Base-by-base conservation (phyloP, 1,140 invertebrate genomes). In the Portunus trituberculatus region DNA sequence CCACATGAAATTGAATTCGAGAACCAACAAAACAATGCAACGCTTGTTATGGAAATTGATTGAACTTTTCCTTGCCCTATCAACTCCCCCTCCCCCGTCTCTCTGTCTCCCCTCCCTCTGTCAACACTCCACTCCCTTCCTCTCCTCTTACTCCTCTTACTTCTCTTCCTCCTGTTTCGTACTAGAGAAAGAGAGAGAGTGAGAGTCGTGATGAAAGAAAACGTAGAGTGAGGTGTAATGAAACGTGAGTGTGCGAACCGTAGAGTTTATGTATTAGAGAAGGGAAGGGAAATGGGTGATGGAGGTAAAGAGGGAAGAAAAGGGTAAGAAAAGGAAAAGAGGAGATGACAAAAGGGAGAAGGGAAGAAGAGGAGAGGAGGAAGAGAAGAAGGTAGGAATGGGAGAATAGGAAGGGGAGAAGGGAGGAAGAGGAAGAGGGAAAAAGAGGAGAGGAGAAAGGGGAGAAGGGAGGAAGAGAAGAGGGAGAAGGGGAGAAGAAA, bases 21-120 rank as follows among this genome's bases (percentile, higher is more conserved):
- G 92, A 95, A 95, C 92, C 94, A 67, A n/a, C 94, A 95, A 95
- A 95, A 95, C 94, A 95, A 95, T 95, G 82, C 20, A 91, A 76
- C 84, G 32, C 76, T 92, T 95, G 92, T 95, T 95, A 95, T 95
- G 94, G 94, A 95, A 91, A 95, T 95, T 94, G 93, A 94, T 94
- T 91, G 93, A 46, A 39, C 39, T n/a, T 91, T 91, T 84, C 4
- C 20, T 25, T 48, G 45, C 25, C 76, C 76, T 59, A 59, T 59
- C 52, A 59, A 59, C 52, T 14, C 10, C 52, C 52, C 16, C 52
- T 20, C 8, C 45, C 39, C 86, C 28, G 14, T 82, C 59, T 89
- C n/a, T 89, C n/a, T 89, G 0, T 89, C 29, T 89, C 48, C 8
- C 48, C 45, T 91, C 8, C 20, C 45, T 91, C 45, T 45, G 0